Percentiles rank a stretch among this genome's conserved stretches.
Evolutionary conservation across 2,888 invertebrate species (phyloP).

Genomic region (Rapana venosa): DNA sequence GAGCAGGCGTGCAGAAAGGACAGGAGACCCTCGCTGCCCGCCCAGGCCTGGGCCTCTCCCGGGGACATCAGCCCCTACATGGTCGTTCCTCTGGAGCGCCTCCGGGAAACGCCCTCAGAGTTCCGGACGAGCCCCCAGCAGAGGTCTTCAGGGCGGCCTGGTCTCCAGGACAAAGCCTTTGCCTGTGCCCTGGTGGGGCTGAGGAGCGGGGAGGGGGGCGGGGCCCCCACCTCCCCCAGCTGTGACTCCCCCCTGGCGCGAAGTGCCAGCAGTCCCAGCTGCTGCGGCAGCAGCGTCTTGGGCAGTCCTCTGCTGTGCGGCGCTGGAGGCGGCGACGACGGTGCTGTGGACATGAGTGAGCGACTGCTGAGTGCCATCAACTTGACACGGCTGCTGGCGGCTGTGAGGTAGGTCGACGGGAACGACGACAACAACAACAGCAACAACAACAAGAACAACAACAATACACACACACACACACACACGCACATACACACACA

Average conservation of each 20-base stretch:
- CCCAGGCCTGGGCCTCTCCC: background rate
- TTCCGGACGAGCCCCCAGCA: conserved; percentile 43
- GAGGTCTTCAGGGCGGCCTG: background rate
- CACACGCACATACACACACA: too few relatives aligned
- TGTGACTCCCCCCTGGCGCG: background rate
- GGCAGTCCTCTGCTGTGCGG: background rate
- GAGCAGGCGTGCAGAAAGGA: background rate
- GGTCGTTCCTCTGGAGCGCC: conserved; percentile 51
- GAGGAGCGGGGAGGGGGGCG: background rate
- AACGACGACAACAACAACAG: too few relatives aligned
- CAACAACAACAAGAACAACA: too few relatives aligned
- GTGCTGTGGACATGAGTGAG: conserved; percentile 38
- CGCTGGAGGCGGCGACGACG: conserved; percentile 4
- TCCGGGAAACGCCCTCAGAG: conserved; percentile 30
- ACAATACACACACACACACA: too few relatives aligned
- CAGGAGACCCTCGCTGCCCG: background rate
- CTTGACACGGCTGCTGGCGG: conserved; percentile 38
- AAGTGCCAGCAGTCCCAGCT: conserved; percentile 32
- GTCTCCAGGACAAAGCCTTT: conserved; percentile 36
- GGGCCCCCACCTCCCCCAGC: background rate
- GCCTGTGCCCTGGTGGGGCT: conserved; percentile 43
- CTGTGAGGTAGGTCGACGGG: conserved; percentile 23
- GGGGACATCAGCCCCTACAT: conserved; percentile 50
- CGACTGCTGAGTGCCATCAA: conserved; percentile 43
- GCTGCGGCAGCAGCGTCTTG: conserved; percentile 37